Percentiles rank a stretch among this genome's conserved stretches.
phyloP scores from a whole-genome alignment of 2,113 vertebrate species.

The Rallus limicola region DNA sequence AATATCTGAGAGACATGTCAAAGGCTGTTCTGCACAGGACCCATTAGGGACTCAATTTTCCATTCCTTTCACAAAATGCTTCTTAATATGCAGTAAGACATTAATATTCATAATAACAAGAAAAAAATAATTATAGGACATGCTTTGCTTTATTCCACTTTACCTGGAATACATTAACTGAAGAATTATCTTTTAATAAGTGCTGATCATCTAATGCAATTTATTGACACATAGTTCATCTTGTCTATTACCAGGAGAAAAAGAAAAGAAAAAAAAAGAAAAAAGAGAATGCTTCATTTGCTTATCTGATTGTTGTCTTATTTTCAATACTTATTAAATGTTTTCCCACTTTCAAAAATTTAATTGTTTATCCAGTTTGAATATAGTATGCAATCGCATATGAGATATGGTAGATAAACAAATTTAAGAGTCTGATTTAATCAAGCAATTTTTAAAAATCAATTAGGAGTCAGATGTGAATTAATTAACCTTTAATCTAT shows the following conservation, averaged over 20 bases:
- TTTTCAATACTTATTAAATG: not conserved
- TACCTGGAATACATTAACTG: not conserved
- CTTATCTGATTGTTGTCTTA: not conserved
- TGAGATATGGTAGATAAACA: not conserved
- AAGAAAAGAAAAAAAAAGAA: not conserved
- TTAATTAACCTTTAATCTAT: conserved; percentile 27
- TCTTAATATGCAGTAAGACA: not conserved
- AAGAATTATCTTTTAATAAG: not conserved
- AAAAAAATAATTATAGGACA: not conserved
- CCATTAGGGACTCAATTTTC: not conserved
- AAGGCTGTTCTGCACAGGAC: not conserved
- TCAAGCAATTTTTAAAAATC: not conserved
- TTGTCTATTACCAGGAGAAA: not conserved
- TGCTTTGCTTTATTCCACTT: not conserved
- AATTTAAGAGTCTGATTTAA: not conserved
- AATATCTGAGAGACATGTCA: not conserved
- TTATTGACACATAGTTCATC: not conserved
- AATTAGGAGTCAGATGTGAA: not conserved
- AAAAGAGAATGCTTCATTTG: not conserved
- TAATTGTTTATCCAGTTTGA: not conserved
- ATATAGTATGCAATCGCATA: not conserved
- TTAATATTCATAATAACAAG: not conserved
- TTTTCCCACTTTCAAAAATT: not conserved
- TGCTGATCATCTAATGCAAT: not conserved
- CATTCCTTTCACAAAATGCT: not conserved